Base-by-base conservation (phyloP, 1,140 invertebrate genomes). In the Xylocopa sonorina region DNA sequence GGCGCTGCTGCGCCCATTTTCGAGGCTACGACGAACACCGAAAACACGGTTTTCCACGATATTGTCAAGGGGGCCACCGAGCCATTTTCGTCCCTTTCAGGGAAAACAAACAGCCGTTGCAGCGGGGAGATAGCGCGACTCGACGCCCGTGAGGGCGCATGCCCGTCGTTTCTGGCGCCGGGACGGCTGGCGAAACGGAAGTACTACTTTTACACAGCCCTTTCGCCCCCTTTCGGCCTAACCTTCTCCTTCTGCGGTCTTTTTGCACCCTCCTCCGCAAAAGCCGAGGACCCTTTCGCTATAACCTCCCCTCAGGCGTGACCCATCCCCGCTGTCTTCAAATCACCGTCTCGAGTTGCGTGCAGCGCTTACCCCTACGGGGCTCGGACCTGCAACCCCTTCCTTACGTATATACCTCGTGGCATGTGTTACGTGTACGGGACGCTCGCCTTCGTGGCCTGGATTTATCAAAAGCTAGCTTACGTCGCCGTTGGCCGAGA, bases 311-410 rank as follows among this genome's bases (percentile, higher is more conserved):
- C 78, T 68, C 34, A 76, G 77, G 43, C 64, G 55, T 66, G 62
- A 76, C 55, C 80, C 74, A 64, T 50, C 82, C 74, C 78, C 74
- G 55, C 51, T 51, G 81, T 60, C 81, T 87, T 84, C 77, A 81
- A 89, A 87, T 89, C 88, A 87, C 81, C 88, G 88, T 89, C 88
- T 89, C 88, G 80, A 84, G 88, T 89, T 90, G 88, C 85, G 78
- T 87, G 88, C 83, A 69, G 60, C 69, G 84, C 82, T 84, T 78
- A 64, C 58, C 51, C 32, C 68, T 43, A 55, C 34, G 63, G 78
- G 29, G 62, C 60, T 57, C 48, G 60, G 63, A 21, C 51, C 53
- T 67, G 53, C 85, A 82, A 82, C 78, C 85, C 79, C 74, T 86
- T 80, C 83, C 64, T 46, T 51, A 46, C 69, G 58, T 48, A 24